phyloP scores from a whole-genome alignment of 2,113 vertebrate species.

The Dendrocopos noguchii region DNA sequence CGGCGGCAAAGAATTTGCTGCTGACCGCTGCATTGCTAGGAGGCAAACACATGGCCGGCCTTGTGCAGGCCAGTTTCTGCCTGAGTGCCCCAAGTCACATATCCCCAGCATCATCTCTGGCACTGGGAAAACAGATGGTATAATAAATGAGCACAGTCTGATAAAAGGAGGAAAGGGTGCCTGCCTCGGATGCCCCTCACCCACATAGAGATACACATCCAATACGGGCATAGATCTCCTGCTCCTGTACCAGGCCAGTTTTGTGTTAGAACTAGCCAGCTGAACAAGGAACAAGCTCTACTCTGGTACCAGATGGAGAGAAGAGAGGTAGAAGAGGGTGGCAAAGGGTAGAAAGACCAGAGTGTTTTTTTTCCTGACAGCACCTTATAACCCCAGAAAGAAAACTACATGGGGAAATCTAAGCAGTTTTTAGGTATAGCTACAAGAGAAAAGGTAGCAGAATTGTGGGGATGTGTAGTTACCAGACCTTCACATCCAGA shows the following conservation, averaged over 20 bases:
- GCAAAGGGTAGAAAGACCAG: background rate
- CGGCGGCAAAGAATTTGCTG: conserved; percentile 69
- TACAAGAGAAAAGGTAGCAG: background rate
- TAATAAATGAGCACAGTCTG: conserved; percentile 51
- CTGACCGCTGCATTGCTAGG: conserved; percentile 71
- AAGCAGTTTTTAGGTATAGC: background rate
- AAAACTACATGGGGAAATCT: background rate
- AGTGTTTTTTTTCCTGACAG: background rate
- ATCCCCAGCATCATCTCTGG: conserved; percentile 70
- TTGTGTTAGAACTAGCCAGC: background rate
- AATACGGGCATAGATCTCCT: background rate
- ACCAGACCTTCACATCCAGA: background rate
- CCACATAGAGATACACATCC: background rate
- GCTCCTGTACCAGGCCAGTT: background rate
- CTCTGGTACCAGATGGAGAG: background rate
- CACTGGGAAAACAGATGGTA: conserved; percentile 76
- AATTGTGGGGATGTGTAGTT: background rate
- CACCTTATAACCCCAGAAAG: background rate
- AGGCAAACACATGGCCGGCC: conserved; percentile 73
- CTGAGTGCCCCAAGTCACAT: conserved; percentile 69
- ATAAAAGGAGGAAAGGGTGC: conserved; percentile 62
- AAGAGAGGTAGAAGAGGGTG: background rate
- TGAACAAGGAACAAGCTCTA: background rate
- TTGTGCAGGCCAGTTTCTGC: conserved; percentile 75
- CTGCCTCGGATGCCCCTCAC: background rate